Base-by-base conservation (phyloP, 53 echinoderm and acorn worm genomes). In the Stichopus horrens region DNA sequence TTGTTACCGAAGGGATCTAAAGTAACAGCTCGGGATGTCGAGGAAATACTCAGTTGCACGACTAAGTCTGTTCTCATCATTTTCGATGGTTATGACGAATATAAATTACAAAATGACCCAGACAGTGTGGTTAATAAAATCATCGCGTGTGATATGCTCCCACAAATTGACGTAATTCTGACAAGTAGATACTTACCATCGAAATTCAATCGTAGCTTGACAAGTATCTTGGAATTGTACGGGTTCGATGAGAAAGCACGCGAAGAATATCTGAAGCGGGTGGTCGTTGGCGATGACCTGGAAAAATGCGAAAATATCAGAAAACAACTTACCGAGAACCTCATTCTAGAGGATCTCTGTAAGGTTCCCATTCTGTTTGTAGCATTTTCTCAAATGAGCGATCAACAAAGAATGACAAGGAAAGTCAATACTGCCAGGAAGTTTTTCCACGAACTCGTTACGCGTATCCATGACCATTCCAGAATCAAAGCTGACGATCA, bases 1-100 rank as follows among this genome's bases (percentile, higher is more conserved):
- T 56, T 80, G 54, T 20, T 80, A 53, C 55, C 80, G 55, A 80
- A 54, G 80, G 77, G 77, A 77, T 53, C 54, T 53, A 52, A 13
- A 53, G 55, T 80, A 11, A 80, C 52, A 54, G 80, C 54, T 16
- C 52, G 54, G 5, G 80, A 80, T n/a, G 55, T 80, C 2, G 54
- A 80, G 54, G 51, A 80, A 53, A 80, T 80, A 53, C 80, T 80
- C 7, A 53, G 54, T 6, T 5, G 53, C 55, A 53, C 6, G 77
- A 22, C 23, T 53, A 53, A 13, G 13, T 80, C 80, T 80, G 80
- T 80, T 20, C 8, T 53, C n/a, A 80, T 80, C 80, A 80, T 54
- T 80, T 55, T 80, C 52, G 80, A 80, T 80, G 80, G 80, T 5
- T 80, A 80, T 53, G 80, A 80, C 80, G 80, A 80, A 55, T 80